phyloP scores from a whole-genome alignment of 2,888 invertebrate genomes.

The Rhagium mordax region DNA sequence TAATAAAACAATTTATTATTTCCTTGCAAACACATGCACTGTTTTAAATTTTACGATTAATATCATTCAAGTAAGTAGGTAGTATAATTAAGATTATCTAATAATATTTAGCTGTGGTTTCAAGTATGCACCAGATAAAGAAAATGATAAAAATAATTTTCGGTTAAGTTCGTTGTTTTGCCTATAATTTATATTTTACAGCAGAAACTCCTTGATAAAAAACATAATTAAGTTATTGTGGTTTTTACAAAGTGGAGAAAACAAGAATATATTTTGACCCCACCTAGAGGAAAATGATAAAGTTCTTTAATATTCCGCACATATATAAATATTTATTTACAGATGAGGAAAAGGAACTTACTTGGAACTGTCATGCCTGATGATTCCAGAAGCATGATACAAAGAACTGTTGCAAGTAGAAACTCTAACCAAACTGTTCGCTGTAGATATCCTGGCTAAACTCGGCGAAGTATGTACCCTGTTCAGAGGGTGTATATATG shows the following conservation, averaged over 20 bases:
- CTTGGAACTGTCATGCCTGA: slow-evolving; percentile 50
- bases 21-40: slow-evolving; percentile 1
- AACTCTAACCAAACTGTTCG: slow-evolving; percentile 52
- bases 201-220: too few species aligned
- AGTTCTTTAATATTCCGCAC: too few species aligned
- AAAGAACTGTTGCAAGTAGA: slow-evolving; percentile 58
- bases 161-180: not conserved
- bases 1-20: slow-evolving; percentile 1
- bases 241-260: too few species aligned
- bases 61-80: not conserved
- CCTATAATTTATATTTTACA: not conserved
- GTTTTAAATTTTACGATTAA: not conserved
- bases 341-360: slow-evolving; percentile 28
- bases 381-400: slow-evolving; percentile 43
- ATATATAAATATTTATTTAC: too few species aligned
- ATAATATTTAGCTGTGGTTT: slow-evolving; percentile 2
- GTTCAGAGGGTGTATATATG: slow-evolving; percentile 28
- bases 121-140: slow-evolving; percentile 10
- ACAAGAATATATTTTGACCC: too few species aligned
- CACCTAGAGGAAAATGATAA: too few species aligned
- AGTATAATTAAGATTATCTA: not conserved
- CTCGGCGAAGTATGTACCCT: slow-evolving; percentile 46
- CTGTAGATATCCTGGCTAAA: slow-evolving; percentile 52
- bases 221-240: too few species aligned
- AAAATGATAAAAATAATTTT: slow-evolving; percentile 4